Conservation (phyloP, 2,797 vertebrate species). For the Neosilurus mollespiculum region DNA sequence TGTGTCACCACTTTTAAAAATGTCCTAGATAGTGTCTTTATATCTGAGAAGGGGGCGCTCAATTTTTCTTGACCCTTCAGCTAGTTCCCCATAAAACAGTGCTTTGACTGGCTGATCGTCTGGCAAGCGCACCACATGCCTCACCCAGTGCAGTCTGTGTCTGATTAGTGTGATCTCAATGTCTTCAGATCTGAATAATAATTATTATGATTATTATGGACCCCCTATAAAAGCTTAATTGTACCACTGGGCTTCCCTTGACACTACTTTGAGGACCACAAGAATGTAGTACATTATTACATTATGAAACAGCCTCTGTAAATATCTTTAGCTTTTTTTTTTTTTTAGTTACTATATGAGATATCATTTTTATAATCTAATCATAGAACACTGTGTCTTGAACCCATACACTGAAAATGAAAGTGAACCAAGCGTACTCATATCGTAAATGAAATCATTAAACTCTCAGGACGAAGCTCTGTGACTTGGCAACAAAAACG, state of each 20-base stretch:
- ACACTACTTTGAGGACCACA: not conserved
- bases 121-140: no score
- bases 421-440: conserved; percentile 20
- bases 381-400: conserved; percentile 28
- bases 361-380: conserved; percentile 35
- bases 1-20: no score
- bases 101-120: no score
- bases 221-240: no score
- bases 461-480: conserved; percentile 37
- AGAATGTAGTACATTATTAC: not conserved
- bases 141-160: no score
- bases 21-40: no score
- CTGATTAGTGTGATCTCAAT: no score
- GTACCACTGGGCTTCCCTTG: not conserved
- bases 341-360: conserved; percentile 17
- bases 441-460: conserved; percentile 42
- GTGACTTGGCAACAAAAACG: conserved; percentile 42
- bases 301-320: not conserved
- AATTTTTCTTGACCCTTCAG: no score
- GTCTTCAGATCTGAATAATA: no score
- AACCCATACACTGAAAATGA: conserved; percentile 35
- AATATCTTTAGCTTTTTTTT: not conserved
- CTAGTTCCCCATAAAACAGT: no score
- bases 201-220: not conserved
- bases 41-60: no score